A percentile compares a stretch with the other conserved stretches of the same genome.
Conservation (phyloP, 2,888 invertebrate genomes). For the Lasioglossum vierecki region DNA sequence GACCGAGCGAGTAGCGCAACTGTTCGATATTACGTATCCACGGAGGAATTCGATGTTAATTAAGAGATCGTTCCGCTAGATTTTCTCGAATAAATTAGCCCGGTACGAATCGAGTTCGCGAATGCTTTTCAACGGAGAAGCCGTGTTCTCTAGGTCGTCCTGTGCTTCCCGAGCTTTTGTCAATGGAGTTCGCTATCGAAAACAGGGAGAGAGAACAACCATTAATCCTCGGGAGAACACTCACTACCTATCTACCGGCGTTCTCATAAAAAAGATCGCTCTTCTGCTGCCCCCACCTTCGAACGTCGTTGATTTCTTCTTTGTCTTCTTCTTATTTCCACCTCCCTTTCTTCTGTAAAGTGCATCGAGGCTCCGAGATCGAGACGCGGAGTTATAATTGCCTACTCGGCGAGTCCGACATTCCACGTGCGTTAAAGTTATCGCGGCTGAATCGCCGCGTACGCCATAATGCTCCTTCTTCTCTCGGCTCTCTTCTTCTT, state of each 20-base stretch:
- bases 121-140: slow-evolving; percentile 13
- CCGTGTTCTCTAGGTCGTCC: neutral
- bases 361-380: slow-evolving; percentile 63
- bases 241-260: slow-evolving; percentile 55
- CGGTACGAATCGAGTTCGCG: neutral
- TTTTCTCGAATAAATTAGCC: slow-evolving; percentile 3
- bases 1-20: slow-evolving; percentile 10
- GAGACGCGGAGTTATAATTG: slow-evolving; percentile 75
- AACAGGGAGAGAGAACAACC: slow-evolving; percentile 47
- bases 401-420: slow-evolving; percentile 72
- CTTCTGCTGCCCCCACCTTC: slow-evolving; percentile 22
- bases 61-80: slow-evolving; percentile 12
- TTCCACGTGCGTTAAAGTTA: slow-evolving; percentile 77
- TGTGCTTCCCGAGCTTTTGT: slow-evolving; percentile 24
- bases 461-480: slow-evolving; percentile 68
- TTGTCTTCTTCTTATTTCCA: slow-evolving; percentile 34
- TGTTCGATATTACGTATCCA: neutral
- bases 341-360: slow-evolving; percentile 57
- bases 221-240: slow-evolving; percentile 61
- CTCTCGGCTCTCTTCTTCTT: slow-evolving; percentile 29
- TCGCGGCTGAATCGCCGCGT: slow-evolving; percentile 72
- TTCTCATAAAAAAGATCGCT: slow-evolving; percentile 58
- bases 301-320: slow-evolving; percentile 38
- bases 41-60: slow-evolving; percentile 27
- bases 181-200: slow-evolving; percentile 42